Evolutionary conservation across 2,888 invertebrate species (phyloP), one percentile per base, ranked within the genome.

Genomic region (Ochropacha duplaris): DNA sequence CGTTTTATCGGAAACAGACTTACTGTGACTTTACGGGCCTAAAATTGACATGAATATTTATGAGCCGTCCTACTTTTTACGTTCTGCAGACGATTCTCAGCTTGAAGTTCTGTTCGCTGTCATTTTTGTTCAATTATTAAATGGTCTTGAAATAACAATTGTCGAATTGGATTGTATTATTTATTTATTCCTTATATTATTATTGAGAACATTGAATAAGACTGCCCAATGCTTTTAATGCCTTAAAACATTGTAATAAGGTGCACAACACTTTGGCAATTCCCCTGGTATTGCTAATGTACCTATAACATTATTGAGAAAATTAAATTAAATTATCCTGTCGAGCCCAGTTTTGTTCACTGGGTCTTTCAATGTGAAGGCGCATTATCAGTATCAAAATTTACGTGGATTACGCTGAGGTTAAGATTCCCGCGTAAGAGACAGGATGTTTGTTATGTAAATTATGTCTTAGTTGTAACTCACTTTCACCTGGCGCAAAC

Each of bases 41-140:
- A 79, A 84, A 87, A 84, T 84, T 86, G 81, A 82, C 83, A 87
- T 91, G 92, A 90, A 92, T 91, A 92, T 91, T 92, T 88, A 92
- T 92, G 87, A 91, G 80, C 62, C 72, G 67, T 71, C 79, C 79
- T 80, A 85, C 83, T 86, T 88, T 78, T 83, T 72, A 68, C 74
- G 74, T 74, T 71, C 66, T 66, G 66, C 69, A 74, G 80, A 82
- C 78, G 78, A 81, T 78, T 78, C 78, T 78, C 72, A 71, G 65
- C 66, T 69, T 69, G 64, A 66, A 66, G 64, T 64, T 61, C 57
- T 57, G 65, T 44, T 44, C 8, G 61, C 57, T 71, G 67, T 64
- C 69, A 59, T 59, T 59, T 61, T 50, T 60, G 57, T 56, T 61
- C 58, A 65, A 70, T 71, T 69, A 65, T 62, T 66, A 64, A 65